Evolutionary conservation across 2,888 invertebrate species (phyloP).

Genomic region (Epiblema foenella): DNA sequence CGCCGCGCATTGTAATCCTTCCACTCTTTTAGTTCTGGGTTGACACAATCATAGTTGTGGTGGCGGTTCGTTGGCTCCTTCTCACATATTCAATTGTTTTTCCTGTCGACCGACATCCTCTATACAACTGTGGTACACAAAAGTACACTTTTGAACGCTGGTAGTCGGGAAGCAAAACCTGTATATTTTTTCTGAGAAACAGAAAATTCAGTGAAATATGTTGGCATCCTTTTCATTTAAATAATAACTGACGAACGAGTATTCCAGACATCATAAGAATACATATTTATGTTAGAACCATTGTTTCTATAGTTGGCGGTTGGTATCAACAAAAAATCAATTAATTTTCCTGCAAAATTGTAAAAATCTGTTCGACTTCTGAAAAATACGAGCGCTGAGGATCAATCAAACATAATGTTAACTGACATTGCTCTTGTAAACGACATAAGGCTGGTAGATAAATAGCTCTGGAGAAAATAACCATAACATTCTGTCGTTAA

Average conservation of each 20-base stretch:
- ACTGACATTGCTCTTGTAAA: too few species aligned
- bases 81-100: neutral
- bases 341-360: too few species aligned
- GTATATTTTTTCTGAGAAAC: neutral
- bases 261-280: too few species aligned
- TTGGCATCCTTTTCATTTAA: too few species aligned
- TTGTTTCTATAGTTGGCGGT: too few species aligned
- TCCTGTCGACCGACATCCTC: conserved; percentile 14
- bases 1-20: conserved; percentile 51
- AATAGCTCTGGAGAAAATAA: neutral
- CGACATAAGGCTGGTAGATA: neutral
- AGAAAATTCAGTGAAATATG: too few species aligned
- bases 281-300: too few species aligned
- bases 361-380: too few species aligned
- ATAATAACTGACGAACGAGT: too few species aligned
- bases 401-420: too few species aligned
- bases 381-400: too few species aligned
- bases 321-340: too few species aligned
- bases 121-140: neutral
- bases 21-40: conserved; percentile 39
- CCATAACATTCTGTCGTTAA: neutral
- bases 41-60: conserved; percentile 26
- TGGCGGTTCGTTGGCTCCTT: conserved; percentile 24
- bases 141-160: neutral
- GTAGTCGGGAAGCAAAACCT: neutral